Conservation (phyloP, 1,140 invertebrate genomes). For the Neodiprion lecontei region DNA sequence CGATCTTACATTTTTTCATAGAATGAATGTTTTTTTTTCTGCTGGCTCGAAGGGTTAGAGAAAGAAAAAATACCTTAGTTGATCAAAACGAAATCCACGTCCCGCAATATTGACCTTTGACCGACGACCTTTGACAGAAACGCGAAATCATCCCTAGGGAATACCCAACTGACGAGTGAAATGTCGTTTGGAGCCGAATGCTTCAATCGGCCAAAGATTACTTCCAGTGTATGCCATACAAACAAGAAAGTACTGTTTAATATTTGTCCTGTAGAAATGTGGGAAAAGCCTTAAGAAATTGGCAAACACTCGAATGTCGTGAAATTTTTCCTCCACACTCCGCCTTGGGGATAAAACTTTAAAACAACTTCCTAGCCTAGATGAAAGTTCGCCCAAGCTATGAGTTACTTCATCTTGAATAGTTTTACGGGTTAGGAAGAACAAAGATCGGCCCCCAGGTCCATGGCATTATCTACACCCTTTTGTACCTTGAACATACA, state of each 20-base stretch:
- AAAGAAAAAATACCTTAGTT: too few species aligned
- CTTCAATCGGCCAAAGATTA: background rate
- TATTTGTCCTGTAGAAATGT: background rate
- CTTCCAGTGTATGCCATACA: background rate
- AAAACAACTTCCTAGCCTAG: background rate
- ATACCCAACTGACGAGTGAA: background rate
- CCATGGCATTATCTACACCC: constrained; percentile 2
- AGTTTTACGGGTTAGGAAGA: constrained; percentile 7
- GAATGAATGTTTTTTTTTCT: too few species aligned
- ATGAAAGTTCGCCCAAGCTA: background rate
- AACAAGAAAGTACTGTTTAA: background rate
- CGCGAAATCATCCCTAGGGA: background rate
- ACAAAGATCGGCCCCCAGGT: constrained; percentile 4
- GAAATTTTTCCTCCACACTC: background rate
- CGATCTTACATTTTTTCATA: too few species aligned
- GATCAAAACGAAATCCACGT: too few species aligned
- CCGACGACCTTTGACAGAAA: too few species aligned
- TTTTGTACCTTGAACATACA: background rate
- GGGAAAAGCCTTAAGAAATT: background rate
- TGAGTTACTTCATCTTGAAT: constrained; percentile 2
- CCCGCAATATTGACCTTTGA: too few species aligned
- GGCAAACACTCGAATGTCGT: constrained; percentile 4
- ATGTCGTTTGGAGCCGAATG: background rate
- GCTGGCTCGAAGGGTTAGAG: too few species aligned
- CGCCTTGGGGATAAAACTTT: background rate